Conservation (phyloP, 2,888 invertebrate genomes). For the Itoplectis maculator region DNA sequence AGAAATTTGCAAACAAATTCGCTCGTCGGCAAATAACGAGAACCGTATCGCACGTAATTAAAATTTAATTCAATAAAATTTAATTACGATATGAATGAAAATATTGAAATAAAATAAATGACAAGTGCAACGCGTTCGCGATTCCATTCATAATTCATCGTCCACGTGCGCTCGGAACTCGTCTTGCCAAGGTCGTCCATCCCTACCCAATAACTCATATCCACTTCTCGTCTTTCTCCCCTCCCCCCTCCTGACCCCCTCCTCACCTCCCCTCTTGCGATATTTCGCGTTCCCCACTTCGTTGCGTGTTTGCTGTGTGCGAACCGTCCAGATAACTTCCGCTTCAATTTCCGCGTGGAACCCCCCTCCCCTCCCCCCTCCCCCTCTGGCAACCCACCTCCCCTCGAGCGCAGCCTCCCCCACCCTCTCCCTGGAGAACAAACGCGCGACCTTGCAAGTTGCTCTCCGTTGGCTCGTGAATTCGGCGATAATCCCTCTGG, state of each 20-base stretch:
- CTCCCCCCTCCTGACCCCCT: not conserved
- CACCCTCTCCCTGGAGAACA: not conserved
- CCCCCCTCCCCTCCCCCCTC: too few relatives aligned
- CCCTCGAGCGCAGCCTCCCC: not conserved
- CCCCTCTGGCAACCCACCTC: too few relatives aligned
- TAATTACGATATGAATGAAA: too few relatives aligned
- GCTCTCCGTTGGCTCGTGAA: not conserved
- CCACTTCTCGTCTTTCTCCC: constrained; percentile 37
- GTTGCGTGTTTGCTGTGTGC: constrained; percentile 8
- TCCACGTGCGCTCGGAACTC: constrained; percentile 61
- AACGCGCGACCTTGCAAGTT: not conserved
- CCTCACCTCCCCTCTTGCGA: not conserved
- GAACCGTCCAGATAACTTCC: constrained; percentile 3
- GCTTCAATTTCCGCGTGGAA: constrained; percentile 30
- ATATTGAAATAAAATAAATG: not conserved
- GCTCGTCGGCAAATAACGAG: too few relatives aligned
- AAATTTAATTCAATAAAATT: too few relatives aligned
- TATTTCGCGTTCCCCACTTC: constrained; percentile 29
- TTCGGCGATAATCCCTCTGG: constrained; percentile 16
- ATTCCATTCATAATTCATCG: constrained; percentile 21
- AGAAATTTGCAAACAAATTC: too few relatives aligned
- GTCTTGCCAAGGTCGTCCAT: constrained; percentile 54
- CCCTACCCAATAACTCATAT: constrained; percentile 53
- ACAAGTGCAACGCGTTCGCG: not conserved
- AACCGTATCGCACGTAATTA: too few relatives aligned